Evolutionary conservation across 1,140 invertebrate genomes (phyloP).

Genomic region (Drosophila mojavensis): DNA sequence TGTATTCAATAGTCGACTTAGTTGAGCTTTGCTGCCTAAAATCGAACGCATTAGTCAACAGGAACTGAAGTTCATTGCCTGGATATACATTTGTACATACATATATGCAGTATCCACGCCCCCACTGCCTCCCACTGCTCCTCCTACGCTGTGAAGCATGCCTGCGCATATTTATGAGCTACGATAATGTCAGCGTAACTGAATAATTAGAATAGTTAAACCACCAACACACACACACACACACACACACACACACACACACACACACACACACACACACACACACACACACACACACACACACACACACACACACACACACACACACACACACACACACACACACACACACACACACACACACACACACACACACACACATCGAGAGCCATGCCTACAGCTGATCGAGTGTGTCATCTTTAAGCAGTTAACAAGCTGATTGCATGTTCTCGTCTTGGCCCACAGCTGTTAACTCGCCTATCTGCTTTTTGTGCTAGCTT

Average conservation of each 20-base stretch:
- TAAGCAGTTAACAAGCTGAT: constrained; percentile 37
- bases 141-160: constrained; percentile 25
- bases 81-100: background rate
- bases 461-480: constrained; percentile 12
- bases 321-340: background rate
- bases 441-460: constrained; percentile 12
- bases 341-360: background rate
- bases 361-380: too few relatives aligned
- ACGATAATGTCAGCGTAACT: constrained; percentile 25
- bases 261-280: background rate
- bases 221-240: background rate
- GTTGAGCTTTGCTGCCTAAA: constrained; percentile 1
- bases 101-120: background rate
- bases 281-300: background rate
- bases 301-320: background rate
- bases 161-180: constrained; percentile 66
- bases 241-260: too few relatives aligned
- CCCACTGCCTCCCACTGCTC: background rate
- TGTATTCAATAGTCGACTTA: constrained; percentile 8
- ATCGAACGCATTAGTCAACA: constrained; percentile 70
- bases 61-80: constrained; percentile 30
- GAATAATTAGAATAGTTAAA: constrained; percentile 41
- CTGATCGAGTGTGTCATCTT: constrained; percentile 20
- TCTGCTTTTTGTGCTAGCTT: constrained; percentile 11
- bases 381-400: background rate